phyloP scores from a whole-genome alignment of 2,797 vertebrate species.

The Crax fasciolata region DNA sequence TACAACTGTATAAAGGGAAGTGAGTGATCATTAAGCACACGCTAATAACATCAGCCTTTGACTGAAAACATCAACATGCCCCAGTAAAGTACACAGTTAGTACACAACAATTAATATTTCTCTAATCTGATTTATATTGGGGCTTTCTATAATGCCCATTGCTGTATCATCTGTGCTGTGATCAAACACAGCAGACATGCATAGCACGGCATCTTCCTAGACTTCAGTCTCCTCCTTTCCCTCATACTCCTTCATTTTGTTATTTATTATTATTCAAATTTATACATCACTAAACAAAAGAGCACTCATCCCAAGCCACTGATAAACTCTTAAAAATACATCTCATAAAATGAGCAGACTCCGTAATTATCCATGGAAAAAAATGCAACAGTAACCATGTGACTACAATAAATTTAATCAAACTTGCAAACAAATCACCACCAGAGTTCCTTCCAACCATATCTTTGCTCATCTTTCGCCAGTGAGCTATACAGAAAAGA shows the following conservation, averaged over 20 bases:
- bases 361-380: conserved; percentile 67
- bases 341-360: conserved; percentile 73
- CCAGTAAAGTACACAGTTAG: conserved; percentile 41
- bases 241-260: conserved; percentile 48
- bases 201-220: not conserved
- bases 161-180: conserved; percentile 15
- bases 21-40: conserved; percentile 5
- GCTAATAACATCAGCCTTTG: conserved; percentile 41
- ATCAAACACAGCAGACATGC: conserved; percentile 20
- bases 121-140: conserved; percentile 42
- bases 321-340: conserved; percentile 77
- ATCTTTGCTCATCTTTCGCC: conserved; percentile 44
- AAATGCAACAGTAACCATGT: conserved; percentile 54
- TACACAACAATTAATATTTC: conserved; percentile 65
- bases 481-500: not conserved
- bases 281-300: conserved; percentile 78
- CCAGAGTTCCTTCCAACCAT: conserved; percentile 52
- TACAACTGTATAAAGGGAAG: not conserved
- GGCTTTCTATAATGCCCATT: conserved; percentile 46
- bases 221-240: conserved; percentile 42
- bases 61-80: conserved; percentile 20
- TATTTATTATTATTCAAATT: conserved; percentile 80
- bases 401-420: conserved; percentile 71
- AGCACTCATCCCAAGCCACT: conserved; percentile 77
- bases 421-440: conserved; percentile 57